A percentile compares a stretch with the other conserved stretches of the same genome.
phyloP scores from a whole-genome alignment of 2,797 vertebrate species.

The Ammospiza maritima region DNA sequence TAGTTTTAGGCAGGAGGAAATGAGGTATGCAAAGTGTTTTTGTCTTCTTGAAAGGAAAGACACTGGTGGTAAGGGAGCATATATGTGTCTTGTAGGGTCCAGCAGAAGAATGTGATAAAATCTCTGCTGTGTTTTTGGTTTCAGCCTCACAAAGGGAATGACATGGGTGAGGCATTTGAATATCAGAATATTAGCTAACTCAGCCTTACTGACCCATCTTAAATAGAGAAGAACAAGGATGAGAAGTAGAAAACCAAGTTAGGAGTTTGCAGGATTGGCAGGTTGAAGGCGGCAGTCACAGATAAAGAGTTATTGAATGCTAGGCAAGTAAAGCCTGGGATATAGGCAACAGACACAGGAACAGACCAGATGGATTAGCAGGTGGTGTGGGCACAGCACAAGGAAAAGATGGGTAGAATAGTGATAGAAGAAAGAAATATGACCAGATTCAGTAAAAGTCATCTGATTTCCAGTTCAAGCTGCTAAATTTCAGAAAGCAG shows the following conservation, averaged over 20 bases:
- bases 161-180: background rate
- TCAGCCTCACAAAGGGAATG: background rate
- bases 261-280: background rate
- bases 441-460: conserved; percentile 65
- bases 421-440: conserved; percentile 64
- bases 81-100: accelerated
- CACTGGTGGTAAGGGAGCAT: background rate
- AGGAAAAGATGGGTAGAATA: conserved; percentile 68
- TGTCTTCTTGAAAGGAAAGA: background rate
- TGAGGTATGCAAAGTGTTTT: background rate
- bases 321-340: conserved; percentile 41
- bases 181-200: background rate
- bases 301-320: background rate
- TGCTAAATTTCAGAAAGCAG: conserved; percentile 67
- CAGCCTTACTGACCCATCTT: background rate
- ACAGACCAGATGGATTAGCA: conserved; percentile 73
- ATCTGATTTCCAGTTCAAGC: conserved; percentile 56
- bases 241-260: conserved; percentile 30
- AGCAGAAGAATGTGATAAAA: background rate
- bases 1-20: background rate
- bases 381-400: conserved; percentile 63
- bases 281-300: conserved; percentile 30
- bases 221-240: background rate
- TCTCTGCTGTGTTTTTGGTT: background rate
- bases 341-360: conserved; percentile 23